These are phyloP conservation scores for Parazoanthus atlanticus DNA, from an alignment of 92 coral and sea anemone genomes.

Conservation along the genomic window DNA sequence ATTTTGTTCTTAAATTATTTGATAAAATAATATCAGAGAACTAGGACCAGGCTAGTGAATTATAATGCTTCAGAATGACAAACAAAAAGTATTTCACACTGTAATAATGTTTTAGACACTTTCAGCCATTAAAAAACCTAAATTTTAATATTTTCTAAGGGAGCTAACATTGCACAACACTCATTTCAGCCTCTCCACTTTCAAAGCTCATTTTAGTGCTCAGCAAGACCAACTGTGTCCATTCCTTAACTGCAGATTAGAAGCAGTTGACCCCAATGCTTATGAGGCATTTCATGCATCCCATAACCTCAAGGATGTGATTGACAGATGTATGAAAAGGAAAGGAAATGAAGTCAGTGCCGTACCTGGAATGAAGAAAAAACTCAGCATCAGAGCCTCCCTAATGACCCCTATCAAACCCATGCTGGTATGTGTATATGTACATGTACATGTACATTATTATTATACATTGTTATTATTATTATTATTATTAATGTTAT, in stretches of 20 bases:
- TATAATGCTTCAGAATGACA: no score
- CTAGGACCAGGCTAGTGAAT: background rate
- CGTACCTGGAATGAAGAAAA: slow-evolving; percentile 81
- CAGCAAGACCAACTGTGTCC: background rate
- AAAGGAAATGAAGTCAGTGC: slow-evolving; percentile 26
- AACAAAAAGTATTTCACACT: background rate
- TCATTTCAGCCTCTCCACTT: background rate
- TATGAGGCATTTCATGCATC: slow-evolving; percentile 97
- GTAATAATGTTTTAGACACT: no score
- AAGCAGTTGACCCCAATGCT: slow-evolving; percentile 95
- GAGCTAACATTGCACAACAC: background rate
- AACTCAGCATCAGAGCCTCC: slow-evolving; percentile 87
- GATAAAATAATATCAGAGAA: background rate
- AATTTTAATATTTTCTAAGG: no score
- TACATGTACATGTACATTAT: no score
- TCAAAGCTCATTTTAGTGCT: background rate
- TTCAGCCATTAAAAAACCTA: background rate
- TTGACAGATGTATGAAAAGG: slow-evolving; percentile 80
- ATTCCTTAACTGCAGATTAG: slow-evolving; percentile 60
- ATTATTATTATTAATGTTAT: no score
- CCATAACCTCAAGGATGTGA: slow-evolving; percentile 86
- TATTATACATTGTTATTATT: no score
- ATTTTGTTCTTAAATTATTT: no score
- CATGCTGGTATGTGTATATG: slow-evolving; percentile 86
- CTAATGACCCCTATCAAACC: slow-evolving; percentile 99